A percentile compares a stretch with the other conserved stretches of the same genome.
Evolutionary conservation across 1,140 invertebrate genomes (phyloP).

Genomic region (Whitmania pigra): DNA sequence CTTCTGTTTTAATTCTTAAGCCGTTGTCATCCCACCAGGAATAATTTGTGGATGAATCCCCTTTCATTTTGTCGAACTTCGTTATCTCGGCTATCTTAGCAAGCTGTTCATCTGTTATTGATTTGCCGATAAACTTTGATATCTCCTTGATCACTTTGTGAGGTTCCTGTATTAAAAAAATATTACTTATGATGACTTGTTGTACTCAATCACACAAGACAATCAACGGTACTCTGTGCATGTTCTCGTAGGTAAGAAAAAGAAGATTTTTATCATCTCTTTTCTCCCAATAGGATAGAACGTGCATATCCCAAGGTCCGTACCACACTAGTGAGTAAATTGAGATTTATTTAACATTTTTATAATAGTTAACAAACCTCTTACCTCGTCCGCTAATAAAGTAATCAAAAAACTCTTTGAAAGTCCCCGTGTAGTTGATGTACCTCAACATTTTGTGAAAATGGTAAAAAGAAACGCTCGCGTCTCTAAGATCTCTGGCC

Average conservation of each 20-base stretch:
- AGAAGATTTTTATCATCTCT: conserved; percentile 42
- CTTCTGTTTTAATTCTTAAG: conserved; percentile 38
- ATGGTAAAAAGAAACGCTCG: conserved; percentile 79
- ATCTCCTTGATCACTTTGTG: conserved; percentile 47
- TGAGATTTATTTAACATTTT: neutral
- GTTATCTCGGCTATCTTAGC: conserved; percentile 57
- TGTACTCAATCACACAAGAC: neutral
- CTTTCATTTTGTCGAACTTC: conserved; percentile 63
- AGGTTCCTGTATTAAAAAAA: conserved; percentile 35
- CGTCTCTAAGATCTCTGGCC: conserved; percentile 81
- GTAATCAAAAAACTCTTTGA: conserved; percentile 60
- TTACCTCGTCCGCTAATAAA: conserved; percentile 62
- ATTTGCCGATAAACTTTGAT: conserved; percentile 59
- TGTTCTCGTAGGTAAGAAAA: conserved; percentile 47
- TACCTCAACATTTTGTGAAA: conserved; percentile 51
- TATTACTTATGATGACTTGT: neutral
- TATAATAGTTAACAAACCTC: conserved; percentile 25
- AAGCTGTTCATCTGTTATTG: conserved; percentile 53
- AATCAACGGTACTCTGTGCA: conserved; percentile 34
- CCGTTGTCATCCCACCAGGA: conserved; percentile 44
- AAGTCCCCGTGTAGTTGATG: conserved; percentile 55
- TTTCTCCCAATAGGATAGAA: conserved; percentile 42
- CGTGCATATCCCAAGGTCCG: conserved; percentile 47
- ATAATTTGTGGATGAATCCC: conserved; percentile 50
- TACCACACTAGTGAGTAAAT: conserved; percentile 40